A percentile compares a stretch with the other conserved stretches of the same genome.
Conservation (phyloP, 2,888 invertebrate species). For the Carabus problematicus region DNA sequence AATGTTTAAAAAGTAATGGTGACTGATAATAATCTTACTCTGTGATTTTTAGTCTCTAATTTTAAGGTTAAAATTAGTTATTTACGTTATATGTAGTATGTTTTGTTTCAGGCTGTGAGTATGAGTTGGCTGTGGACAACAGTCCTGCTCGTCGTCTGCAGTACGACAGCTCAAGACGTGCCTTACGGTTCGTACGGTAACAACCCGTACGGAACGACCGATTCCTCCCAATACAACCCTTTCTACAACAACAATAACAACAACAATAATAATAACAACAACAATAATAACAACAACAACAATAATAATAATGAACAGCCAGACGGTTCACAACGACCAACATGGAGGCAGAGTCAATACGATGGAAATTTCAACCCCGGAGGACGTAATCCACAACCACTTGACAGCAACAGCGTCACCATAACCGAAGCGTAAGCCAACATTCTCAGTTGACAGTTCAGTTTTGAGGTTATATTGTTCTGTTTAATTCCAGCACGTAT, state of each 20-base stretch:
- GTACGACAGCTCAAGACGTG: slow-evolving; percentile 49
- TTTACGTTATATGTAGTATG: neutral
- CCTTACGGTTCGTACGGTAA: slow-evolving; percentile 44
- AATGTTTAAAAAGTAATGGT: too few species aligned
- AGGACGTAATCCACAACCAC: neutral
- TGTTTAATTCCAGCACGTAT: slow-evolving; percentile 74
- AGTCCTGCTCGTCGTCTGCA: slow-evolving; percentile 48
- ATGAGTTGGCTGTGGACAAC: slow-evolving; percentile 45
- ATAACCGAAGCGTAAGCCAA: slow-evolving; percentile 44
- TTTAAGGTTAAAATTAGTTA: too few species aligned
- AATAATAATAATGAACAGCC: slow-evolving; percentile 11
- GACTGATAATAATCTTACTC: too few species aligned
- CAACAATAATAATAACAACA: slow-evolving; percentile 39
- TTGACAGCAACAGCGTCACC: slow-evolving; percentile 39
- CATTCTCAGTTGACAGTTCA: neutral
- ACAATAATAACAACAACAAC: slow-evolving; percentile 43
- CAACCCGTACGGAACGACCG: slow-evolving; percentile 41
- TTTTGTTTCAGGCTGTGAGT: slow-evolving; percentile 15
- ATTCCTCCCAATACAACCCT: slow-evolving; percentile 11
- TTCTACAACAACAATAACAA: slow-evolving; percentile 17
- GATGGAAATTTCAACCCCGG: slow-evolving; percentile 1
- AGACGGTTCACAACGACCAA: slow-evolving; percentile 24
- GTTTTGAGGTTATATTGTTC: neutral
- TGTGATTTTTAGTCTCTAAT: too few species aligned
- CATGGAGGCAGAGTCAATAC: slow-evolving; percentile 25